phyloP scores from a whole-genome alignment of 2,797 vertebrate species.

The Diplodus sargus region DNA sequence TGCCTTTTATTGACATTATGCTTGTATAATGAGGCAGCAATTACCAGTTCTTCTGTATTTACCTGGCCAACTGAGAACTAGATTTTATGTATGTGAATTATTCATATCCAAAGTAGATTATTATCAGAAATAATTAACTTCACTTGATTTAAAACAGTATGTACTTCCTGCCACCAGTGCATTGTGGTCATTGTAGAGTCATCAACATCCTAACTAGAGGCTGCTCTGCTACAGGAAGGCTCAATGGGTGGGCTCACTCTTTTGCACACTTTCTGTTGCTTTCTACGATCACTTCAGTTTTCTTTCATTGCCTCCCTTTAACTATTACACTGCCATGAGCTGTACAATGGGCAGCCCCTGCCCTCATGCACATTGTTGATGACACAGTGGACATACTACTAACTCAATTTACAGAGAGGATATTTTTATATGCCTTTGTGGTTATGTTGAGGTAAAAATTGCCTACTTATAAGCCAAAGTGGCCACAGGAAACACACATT shows the following conservation, averaged over 20 bases:
- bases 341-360: background rate
- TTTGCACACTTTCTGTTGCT: slow-evolving; percentile 3
- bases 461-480: background rate
- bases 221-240: slow-evolving; percentile 14
- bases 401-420: background rate
- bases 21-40: background rate
- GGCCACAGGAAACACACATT: background rate
- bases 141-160: background rate
- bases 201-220: slow-evolving; percentile 18
- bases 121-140: background rate
- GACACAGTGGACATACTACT: background rate
- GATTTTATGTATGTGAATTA: background rate
- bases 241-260: slow-evolving; percentile 37
- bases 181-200: slow-evolving; percentile 2
- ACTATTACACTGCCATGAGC: background rate
- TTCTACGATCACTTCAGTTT: slow-evolving; percentile 2
- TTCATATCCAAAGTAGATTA: background rate
- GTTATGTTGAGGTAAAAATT: slow-evolving; percentile 2
- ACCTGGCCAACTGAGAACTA: background rate
- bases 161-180: background rate
- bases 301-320: background rate
- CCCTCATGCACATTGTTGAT: background rate
- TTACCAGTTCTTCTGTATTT: background rate
- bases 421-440: slow-evolving; percentile 5
- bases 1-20: too few species aligned